These are phyloP conservation scores for Dascillus cervinus DNA, from an alignment of 2,888 invertebrate species.

Conservation along the genomic window DNA sequence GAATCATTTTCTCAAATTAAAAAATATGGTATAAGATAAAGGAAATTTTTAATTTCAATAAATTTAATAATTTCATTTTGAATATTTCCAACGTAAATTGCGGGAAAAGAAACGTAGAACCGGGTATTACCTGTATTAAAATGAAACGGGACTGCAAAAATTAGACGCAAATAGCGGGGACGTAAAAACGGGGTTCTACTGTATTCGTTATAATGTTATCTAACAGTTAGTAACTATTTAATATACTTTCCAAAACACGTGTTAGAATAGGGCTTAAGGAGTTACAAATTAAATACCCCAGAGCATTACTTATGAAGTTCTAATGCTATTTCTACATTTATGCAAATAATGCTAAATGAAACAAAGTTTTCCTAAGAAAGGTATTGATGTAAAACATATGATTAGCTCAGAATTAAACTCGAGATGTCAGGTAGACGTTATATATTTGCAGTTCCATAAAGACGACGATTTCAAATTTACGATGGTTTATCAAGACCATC, in stretches of 20 bases:
- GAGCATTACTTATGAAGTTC: slow-evolving; percentile 25
- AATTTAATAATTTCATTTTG: too few relatives aligned
- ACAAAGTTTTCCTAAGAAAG: slow-evolving; percentile 18
- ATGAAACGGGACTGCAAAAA: too few relatives aligned
- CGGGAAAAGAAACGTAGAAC: too few relatives aligned
- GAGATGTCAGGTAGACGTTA: slow-evolving; percentile 23
- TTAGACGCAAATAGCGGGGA: too few relatives aligned
- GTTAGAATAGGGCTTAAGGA: slow-evolving; percentile 24
- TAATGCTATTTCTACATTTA: slow-evolving; percentile 24
- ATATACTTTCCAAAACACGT: slow-evolving; percentile 25
- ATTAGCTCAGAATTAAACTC: too few relatives aligned
- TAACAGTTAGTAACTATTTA: slow-evolving; percentile 25
- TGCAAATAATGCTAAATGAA: slow-evolving; percentile 24
- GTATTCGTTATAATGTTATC: slow-evolving; percentile 20
- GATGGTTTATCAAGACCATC: slow-evolving; percentile 23
- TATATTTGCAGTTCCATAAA: slow-evolving; percentile 20
- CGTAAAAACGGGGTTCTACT: too few relatives aligned
- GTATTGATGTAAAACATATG: slow-evolving; percentile 13
- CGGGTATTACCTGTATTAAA: too few relatives aligned
- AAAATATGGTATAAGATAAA: too few relatives aligned
- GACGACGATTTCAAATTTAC: slow-evolving; percentile 20
- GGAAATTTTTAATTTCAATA: too few relatives aligned
- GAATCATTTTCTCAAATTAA: too few relatives aligned
- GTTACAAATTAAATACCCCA: slow-evolving; percentile 26
- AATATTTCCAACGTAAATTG: too few relatives aligned